phyloP scores from a whole-genome alignment of 1,140 invertebrate species.

The Lithobius niger region DNA sequence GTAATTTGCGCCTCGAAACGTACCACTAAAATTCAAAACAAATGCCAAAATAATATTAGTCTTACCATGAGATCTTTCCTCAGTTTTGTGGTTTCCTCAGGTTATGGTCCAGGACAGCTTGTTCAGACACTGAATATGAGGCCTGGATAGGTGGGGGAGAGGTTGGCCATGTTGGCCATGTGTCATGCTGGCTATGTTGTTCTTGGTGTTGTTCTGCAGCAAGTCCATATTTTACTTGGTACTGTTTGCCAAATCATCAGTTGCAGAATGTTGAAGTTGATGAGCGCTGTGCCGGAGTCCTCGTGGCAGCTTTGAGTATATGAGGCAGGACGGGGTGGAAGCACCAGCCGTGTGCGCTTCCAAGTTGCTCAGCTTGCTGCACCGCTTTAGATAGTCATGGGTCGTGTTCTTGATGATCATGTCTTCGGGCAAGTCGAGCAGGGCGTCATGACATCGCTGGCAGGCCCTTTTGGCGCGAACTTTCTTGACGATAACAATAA shows the following conservation, averaged over 20 bases:
- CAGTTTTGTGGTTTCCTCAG: constrained; percentile 60
- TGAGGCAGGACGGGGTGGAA: constrained; percentile 58
- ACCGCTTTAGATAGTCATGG: constrained; percentile 50
- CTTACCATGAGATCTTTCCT: too few species aligned
- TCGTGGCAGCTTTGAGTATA: constrained; percentile 66
- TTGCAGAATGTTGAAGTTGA: constrained; percentile 82
- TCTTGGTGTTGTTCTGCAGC: constrained; percentile 35
- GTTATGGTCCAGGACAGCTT: constrained; percentile 44
- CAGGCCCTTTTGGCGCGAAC: constrained; percentile 20
- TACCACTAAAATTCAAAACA: too few species aligned
- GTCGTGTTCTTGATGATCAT: constrained; percentile 33
- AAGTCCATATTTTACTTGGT: constrained; percentile 50
- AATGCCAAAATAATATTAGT: too few species aligned
- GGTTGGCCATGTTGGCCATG: constrained; percentile 36
- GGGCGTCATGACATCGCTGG: constrained; percentile 34
- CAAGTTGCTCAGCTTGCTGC: constrained; percentile 73
- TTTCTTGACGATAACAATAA: constrained; percentile 23
- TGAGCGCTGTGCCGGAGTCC: constrained; percentile 45
- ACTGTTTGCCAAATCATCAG: constrained; percentile 78
- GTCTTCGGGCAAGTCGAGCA: constrained; percentile 37
- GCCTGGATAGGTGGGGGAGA: constrained; percentile 33
- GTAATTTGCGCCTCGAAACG: too few species aligned
- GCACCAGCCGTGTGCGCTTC: constrained; percentile 43
- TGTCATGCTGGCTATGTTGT: constrained; percentile 32
- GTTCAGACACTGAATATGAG: constrained; percentile 48